phyloP scores from a whole-genome alignment of 2,797 vertebrate species.

The Pipistrellus kuhlii region DNA sequence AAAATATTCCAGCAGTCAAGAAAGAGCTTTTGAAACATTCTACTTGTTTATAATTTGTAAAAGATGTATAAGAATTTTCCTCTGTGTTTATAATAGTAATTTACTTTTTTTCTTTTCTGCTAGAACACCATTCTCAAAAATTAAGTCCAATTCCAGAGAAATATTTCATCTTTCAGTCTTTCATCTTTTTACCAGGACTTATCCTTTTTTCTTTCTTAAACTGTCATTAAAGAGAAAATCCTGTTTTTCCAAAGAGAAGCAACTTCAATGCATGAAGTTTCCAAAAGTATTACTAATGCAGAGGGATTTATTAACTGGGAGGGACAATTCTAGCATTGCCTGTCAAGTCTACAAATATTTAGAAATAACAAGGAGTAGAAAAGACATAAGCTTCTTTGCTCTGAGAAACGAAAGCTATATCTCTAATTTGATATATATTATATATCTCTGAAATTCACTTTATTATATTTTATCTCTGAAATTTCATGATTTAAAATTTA shows the following conservation, averaged over 20 bases:
- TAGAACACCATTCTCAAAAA: neutral
- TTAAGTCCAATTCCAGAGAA: neutral
- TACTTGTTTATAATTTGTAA: neutral
- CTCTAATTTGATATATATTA: constrained; percentile 2
- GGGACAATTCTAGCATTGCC: neutral
- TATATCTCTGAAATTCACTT: no score
- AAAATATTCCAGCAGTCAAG: constrained; percentile 18
- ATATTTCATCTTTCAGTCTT: constrained; percentile 11
- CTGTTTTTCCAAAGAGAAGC: neutral
- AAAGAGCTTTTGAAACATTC: constrained; percentile 19
- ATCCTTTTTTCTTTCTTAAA: neutral
- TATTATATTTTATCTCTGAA: neutral
- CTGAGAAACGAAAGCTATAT: neutral
- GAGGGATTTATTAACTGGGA: neutral
- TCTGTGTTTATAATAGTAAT: neutral
- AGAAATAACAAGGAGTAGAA: constrained; percentile 14
- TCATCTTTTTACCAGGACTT: neutral
- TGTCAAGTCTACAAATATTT: constrained; percentile 29
- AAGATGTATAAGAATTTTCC: neutral
- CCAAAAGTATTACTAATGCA: neutral
- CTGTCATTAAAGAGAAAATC: neutral
- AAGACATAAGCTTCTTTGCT: neutral
- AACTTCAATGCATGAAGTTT: neutral
- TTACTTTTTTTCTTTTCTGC: constrained; percentile 1
- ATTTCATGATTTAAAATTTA: neutral